Evolutionary conservation across 2,797 vertebrate genomes (phyloP), one percentile per base, ranked within the genome.

Genomic region (Euthynnus affinis): DNA sequence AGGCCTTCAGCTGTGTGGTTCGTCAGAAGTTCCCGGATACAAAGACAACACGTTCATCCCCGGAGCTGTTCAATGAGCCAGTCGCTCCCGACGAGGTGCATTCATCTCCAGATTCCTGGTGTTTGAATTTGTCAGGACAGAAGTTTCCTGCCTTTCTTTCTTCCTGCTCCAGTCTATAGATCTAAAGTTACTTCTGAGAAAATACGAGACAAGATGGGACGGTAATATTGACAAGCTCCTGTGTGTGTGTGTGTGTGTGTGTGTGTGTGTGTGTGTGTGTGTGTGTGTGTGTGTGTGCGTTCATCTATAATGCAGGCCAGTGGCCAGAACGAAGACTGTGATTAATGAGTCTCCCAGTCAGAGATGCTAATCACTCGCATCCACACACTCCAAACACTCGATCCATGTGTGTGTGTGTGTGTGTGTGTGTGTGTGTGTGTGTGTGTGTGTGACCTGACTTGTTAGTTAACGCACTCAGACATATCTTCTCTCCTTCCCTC

Each of bases 321-420:
- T n/a, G 67, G 78, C 80, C 84, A 89, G 78, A 81, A 49, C 6
- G 63, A 27, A 71, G 77, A 80, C 74, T 65, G 80, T 86, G 85
- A 91, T 87, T 87, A 84, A 89, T 87, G 84, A 87, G 74, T 27
- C 66, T 71, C 49, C 22, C 60, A 61, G 74, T 74, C 63, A 71
- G 76, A 75, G 82, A 87, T 85, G 84, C 78, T 89, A 85, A 89
- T 88, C 80, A 80, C 67, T 72, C 62, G 44, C 57, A 79, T 62
- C 34, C 53, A 73, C 80, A 73, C 74, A 74, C 67, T 73, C 65
- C 66, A 60, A 74, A 71, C 68, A 77, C n/a, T n/a, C 66, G 48
- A 76, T 18, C 13, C 3, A 10, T 37, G 56, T 73, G 44, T 74
- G 40, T 55, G 23, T 40, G 32, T 61, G 34, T 61, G n/a, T n/a